Conservation (phyloP, 1,140 invertebrate species). For the Drosophila virilis region DNA sequence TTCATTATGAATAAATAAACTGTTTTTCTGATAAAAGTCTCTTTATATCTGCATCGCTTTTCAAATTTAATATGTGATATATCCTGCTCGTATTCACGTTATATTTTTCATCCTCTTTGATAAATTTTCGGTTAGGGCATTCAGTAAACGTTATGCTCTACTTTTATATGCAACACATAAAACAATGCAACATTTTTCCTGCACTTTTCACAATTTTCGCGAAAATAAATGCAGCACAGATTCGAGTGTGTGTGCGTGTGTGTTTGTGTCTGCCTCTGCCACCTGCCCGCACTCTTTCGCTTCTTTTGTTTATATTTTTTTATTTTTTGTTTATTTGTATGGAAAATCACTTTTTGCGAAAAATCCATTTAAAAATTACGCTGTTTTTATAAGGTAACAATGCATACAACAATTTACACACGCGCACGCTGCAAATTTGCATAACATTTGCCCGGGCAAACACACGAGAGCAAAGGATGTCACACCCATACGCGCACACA, state of each 20-base stretch:
- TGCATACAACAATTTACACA: constrained; percentile 82
- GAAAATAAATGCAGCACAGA: constrained; percentile 55
- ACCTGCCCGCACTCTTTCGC: neutral
- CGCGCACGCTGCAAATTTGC: constrained; percentile 77
- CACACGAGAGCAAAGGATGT: constrained; percentile 26
- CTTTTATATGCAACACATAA: neutral
- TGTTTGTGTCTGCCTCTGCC: neutral
- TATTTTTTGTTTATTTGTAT: constrained; percentile 79
- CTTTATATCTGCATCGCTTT: too few species aligned
- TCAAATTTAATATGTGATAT: too few species aligned
- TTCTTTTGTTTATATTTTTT: constrained; percentile 23
- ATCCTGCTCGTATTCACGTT: too few species aligned
- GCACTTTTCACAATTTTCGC: constrained; percentile 47
- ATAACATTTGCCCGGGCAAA: constrained; percentile 70
- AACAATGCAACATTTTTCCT: constrained; percentile 39
- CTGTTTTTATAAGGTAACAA: constrained; percentile 82
- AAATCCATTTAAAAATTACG: constrained; percentile 81
- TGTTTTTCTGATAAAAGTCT: too few species aligned
- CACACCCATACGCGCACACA: constrained; percentile 17
- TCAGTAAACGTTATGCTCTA: neutral
- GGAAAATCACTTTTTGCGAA: constrained; percentile 79
- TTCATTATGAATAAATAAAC: too few species aligned
- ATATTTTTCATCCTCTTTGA: neutral
- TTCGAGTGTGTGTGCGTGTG: neutral
- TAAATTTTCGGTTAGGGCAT: neutral